phyloP scores from a whole-genome alignment of 2,888 invertebrate genomes.

The Nymphalis c-album region DNA sequence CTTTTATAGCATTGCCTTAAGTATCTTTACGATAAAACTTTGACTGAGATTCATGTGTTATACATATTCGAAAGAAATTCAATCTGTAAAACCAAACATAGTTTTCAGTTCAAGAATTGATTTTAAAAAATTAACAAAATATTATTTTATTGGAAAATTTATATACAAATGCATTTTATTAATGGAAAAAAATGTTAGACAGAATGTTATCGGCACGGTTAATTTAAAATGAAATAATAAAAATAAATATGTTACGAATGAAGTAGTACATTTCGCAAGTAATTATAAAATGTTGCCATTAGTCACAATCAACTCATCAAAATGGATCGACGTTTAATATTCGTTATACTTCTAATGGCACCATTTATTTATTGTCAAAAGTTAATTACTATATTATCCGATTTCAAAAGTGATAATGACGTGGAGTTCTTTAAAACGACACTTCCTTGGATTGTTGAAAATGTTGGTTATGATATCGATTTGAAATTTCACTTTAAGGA shows the following conservation, averaged over 20 bases:
- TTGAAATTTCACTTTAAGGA: conserved; percentile 45
- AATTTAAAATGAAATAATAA: conserved; percentile 1
- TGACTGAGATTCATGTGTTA: conserved; percentile 17
- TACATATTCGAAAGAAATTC: not conserved
- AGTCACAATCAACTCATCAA: conserved; percentile 5
- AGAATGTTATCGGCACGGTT: not conserved
- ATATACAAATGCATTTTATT: not conserved
- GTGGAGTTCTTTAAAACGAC: conserved; percentile 43
- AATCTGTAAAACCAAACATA: too few relatives aligned
- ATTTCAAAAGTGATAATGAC: conserved; percentile 43
- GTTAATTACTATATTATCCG: conserved; percentile 44
- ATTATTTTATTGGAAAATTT: not conserved
- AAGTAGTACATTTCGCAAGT: not conserved
- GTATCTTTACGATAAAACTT: conserved; percentile 41
- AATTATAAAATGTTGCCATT: not conserved
- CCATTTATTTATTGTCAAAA: conserved; percentile 33
- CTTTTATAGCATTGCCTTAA: conserved; percentile 47
- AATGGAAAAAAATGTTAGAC: not conserved
- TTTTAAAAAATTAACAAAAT: not conserved
- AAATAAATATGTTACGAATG: conserved; percentile 10
- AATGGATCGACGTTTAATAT: conserved; percentile 18
- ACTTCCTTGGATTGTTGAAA: conserved; percentile 48
- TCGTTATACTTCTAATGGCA: conserved; percentile 12
- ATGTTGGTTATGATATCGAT: conserved; percentile 42
- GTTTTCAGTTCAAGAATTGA: not conserved